Conservation (phyloP, 2,113 vertebrate species). For the Dipodomys spectabilis region DNA sequence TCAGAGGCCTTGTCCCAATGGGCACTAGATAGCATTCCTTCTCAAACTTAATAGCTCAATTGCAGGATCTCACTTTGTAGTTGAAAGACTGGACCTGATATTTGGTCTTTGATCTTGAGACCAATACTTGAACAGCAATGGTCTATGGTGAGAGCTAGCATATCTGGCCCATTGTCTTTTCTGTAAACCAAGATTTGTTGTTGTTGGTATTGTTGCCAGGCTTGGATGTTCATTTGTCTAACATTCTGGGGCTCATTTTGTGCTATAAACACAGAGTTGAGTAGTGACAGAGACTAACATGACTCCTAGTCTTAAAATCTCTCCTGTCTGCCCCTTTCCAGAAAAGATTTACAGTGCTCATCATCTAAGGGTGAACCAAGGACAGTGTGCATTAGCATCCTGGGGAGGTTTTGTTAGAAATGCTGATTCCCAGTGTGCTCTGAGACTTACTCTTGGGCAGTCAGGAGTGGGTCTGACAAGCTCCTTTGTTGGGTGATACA, state of each 20-base stretch:
- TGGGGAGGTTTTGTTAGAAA: background rate
- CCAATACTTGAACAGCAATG: background rate
- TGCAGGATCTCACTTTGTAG: background rate
- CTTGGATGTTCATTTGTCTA: background rate
- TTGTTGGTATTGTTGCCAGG: background rate
- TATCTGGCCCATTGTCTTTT: background rate
- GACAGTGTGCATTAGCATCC: background rate
- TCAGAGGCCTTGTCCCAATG: background rate
- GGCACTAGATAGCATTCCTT: background rate
- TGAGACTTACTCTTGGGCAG: background rate
- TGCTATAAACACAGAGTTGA: background rate
- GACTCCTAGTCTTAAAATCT: background rate
- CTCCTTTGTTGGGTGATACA: background rate
- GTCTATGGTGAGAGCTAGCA: background rate
- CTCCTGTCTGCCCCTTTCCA: background rate
- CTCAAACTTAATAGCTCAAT: background rate
- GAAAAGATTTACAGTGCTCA: background rate
- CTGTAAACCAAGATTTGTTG: background rate
- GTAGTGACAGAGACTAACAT: background rate
- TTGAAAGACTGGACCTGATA: background rate
- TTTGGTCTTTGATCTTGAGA: background rate
- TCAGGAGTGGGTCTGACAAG: background rate
- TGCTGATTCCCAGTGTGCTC: background rate
- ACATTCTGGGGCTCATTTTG: background rate
- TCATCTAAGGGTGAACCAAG: background rate